Conservation (phyloP, 2,797 vertebrate species). For the Macrochelys suwanniensis region DNA sequence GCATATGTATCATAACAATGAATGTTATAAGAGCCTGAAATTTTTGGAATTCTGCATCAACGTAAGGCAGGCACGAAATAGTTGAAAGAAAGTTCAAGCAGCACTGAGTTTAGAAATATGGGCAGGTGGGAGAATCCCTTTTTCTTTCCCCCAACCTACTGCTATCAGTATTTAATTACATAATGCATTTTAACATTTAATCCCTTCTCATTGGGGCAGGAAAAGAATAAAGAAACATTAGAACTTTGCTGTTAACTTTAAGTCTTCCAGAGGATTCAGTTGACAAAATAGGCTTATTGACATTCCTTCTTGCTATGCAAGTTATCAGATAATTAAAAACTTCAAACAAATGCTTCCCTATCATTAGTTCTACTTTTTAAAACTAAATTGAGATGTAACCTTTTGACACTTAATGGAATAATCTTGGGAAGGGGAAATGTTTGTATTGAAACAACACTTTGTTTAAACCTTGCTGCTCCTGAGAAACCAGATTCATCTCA, state of each 20-base stretch:
- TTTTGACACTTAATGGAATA: slow-evolving; percentile 52
- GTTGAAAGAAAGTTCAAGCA: slow-evolving; percentile 55
- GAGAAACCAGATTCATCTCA: slow-evolving; percentile 40
- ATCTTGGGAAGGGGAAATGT: slow-evolving; percentile 56
- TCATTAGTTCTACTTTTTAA: slow-evolving; percentile 48
- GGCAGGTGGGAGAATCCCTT: slow-evolving; percentile 31
- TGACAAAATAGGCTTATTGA: slow-evolving; percentile 66
- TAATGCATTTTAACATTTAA: slow-evolving; percentile 27
- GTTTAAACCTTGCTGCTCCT: slow-evolving; percentile 51
- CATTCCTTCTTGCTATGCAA: slow-evolving; percentile 81
- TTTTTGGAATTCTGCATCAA: slow-evolving; percentile 70
- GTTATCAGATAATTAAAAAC: slow-evolving; percentile 60
- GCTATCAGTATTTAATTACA: slow-evolving; percentile 7
- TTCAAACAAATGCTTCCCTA: slow-evolving; percentile 46
- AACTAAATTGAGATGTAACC: slow-evolving; percentile 65
- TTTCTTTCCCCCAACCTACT: slow-evolving; percentile 49
- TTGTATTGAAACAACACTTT: slow-evolving; percentile 39
- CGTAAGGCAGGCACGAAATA: slow-evolving; percentile 40
- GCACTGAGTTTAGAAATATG: slow-evolving; percentile 50
- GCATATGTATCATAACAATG: slow-evolving; percentile 46
- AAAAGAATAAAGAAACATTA: slow-evolving; percentile 39
- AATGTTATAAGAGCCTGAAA: slow-evolving; percentile 70
- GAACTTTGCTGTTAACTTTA: slow-evolving; percentile 67
- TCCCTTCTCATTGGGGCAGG: slow-evolving; percentile 49
- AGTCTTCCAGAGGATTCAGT: slow-evolving; percentile 79